Conservation (phyloP, 53 echinoderm and acorn worm species). For the Patiria pectinifera region DNA sequence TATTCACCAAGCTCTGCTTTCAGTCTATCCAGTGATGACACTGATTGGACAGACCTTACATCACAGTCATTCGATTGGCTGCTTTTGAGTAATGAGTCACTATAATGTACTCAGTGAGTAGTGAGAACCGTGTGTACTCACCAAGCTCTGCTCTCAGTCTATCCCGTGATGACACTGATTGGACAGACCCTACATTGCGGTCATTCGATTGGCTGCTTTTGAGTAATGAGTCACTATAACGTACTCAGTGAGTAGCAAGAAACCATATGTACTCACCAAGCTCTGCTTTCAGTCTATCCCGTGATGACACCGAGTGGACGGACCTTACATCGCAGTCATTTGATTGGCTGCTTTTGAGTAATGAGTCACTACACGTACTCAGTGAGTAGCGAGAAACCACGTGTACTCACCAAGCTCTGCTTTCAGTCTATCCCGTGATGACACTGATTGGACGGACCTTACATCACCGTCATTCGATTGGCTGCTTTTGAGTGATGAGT, state of each 20-base stretch:
- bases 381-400: too few relatives aligned
- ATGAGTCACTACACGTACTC: too few relatives aligned
- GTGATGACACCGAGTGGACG: not conserved
- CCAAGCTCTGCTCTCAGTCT: not conserved
- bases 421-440: not conserved
- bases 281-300: not conserved
- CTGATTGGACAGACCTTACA: not conserved
- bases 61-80: not conserved
- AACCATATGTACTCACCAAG: not conserved
- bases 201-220: not conserved
- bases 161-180: not conserved
- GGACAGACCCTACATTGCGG: not conserved
- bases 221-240: too few relatives aligned
- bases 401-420: too few relatives aligned
- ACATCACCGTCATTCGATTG: not conserved
- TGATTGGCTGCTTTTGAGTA: too few relatives aligned
- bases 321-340: not conserved
- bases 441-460: not conserved
- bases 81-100: too few relatives aligned
- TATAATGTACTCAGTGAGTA: too few relatives aligned
- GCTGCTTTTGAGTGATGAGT: not conserved
- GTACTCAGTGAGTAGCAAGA: not conserved
- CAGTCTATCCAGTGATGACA: not conserved
- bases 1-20: constrained; percentile 20
- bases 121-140: too few relatives aligned